A percentile compares a stretch with the other conserved stretches of the same genome.
Evolutionary conservation across 2,888 invertebrate species (phyloP).

Genomic region (Oegoconia quadripuncta): DNA sequence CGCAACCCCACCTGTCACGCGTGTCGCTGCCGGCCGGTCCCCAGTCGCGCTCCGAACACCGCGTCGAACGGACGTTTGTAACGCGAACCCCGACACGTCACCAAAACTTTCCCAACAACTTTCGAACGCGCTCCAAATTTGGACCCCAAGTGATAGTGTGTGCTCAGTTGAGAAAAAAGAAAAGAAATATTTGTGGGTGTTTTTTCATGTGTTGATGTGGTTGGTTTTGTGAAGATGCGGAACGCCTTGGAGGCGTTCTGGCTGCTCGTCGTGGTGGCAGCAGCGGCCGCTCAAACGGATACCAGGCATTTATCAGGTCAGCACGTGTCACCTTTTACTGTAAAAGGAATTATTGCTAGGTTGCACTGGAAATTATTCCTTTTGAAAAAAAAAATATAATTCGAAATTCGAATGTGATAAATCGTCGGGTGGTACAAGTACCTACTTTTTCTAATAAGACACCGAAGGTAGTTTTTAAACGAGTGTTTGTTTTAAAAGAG

Average conservation of each 20-base stretch:
- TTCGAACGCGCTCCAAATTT: conserved; percentile 42
- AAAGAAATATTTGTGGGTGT: conserved; percentile 46
- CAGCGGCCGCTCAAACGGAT: conserved; percentile 60
- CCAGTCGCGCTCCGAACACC: conserved; percentile 56
- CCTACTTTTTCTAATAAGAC: no score
- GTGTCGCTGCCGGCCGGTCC: conserved; percentile 30
- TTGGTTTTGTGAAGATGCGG: conserved; percentile 60
- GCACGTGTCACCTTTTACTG: conserved; percentile 28
- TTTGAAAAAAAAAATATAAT: no score
- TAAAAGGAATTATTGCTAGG: no score
- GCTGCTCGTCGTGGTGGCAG: conserved; percentile 53
- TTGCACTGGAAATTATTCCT: no score
- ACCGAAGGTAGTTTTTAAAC: neutral
- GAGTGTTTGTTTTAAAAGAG: no score
- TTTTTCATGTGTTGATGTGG: conserved; percentile 66
- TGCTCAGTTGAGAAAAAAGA: no score
- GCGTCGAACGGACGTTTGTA: conserved; percentile 22
- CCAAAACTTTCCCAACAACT: conserved; percentile 68
- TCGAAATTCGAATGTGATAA: no score
- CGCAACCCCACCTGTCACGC: conserved; percentile 47
- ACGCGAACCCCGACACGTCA: conserved; percentile 48
- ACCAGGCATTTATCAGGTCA: conserved; percentile 71
- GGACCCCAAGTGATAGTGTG: conserved; percentile 23
- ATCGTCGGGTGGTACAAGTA: no score
- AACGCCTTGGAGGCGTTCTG: conserved; percentile 72